Base-by-base conservation (phyloP, 23 tunicate genomes). In the Ascidia mentula region DNA sequence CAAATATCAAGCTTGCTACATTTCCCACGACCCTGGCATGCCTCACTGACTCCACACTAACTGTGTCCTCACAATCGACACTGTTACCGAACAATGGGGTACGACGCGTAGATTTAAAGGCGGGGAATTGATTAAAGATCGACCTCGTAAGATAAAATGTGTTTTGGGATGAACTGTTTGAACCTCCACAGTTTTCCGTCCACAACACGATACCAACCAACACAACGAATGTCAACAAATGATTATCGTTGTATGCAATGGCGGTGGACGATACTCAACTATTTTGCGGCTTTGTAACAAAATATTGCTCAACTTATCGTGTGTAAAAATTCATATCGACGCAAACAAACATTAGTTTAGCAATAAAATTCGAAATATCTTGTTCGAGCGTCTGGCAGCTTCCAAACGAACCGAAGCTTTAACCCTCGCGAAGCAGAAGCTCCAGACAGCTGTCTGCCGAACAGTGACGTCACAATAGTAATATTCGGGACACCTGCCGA, bases 101-200 rank as follows among this genome's bases (percentile, higher is more conserved):
- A 20, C 65, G 65, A 26, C 28, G 65, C 65, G 65, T 9, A 53
- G 65, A 53, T 53, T 53, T 53, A 26, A 28, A 53, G 24, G 28
- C 65, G 24, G 65, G 24, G 65, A 53, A 53, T 53, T 53, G 65
- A 53, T 53, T 53, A 53, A 53, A 53, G 65, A 28, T 53, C 65
- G 28, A 28, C 22, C 65, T 3, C 22, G 28, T 28, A 6, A 53
- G 65, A 26, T 53, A 53, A n/a, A 53, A 28, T 53, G 65, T 53
- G 65, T 53, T 53, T 53, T 53, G 65, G 28, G 65, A 20, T n/a
- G n/a, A n/a, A n/a, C n/a, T n/a, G n/a, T n/a, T n/a, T n/a, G n/a
- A n/a, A n/a, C n/a, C n/a, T n/a, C n/a, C n/a, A n/a, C n/a, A n/a
- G n/a, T n/a, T n/a, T n/a, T n/a, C n/a, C n/a, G n/a, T n/a, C n/a